Conservation (phyloP, 1,140 invertebrate species). For the Hyles vespertilio region DNA sequence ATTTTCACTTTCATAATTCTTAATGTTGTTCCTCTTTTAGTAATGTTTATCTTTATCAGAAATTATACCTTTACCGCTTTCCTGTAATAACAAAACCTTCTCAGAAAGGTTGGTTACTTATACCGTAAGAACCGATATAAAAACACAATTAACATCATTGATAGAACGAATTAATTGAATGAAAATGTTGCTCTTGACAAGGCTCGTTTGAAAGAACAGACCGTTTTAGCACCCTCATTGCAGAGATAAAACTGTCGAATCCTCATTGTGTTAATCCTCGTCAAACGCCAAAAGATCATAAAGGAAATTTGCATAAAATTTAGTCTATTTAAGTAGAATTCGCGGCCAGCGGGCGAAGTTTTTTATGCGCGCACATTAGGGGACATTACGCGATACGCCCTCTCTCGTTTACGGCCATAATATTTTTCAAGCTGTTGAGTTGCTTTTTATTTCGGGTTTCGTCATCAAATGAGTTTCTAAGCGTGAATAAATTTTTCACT, state of each 20-base stretch:
- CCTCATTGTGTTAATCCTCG: conserved; percentile 34
- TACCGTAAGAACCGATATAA: no score
- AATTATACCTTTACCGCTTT: no score
- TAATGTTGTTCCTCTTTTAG: no score
- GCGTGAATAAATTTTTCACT: conserved; percentile 52
- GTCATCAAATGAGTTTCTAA: conserved; percentile 57
- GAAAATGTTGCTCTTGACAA: neutral
- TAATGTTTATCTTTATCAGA: no score
- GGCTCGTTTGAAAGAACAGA: conserved; percentile 1
- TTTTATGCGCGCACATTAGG: conserved; percentile 48
- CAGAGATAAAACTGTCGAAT: conserved; percentile 27
- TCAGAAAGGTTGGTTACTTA: no score
- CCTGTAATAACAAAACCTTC: no score
- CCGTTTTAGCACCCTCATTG: conserved; percentile 12
- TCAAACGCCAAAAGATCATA: conserved; percentile 42
- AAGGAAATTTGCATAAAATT: conserved; percentile 49
- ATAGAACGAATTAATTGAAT: no score
- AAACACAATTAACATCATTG: no score
- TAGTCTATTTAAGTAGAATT: conserved; percentile 39
- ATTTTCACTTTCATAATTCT: no score
- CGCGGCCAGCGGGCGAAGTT: conserved; percentile 29
- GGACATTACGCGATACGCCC: conserved; percentile 37
- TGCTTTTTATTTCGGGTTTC: conserved; percentile 46
- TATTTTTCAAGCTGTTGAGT: conserved; percentile 55
- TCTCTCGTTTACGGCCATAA: conserved; percentile 39